These are phyloP conservation scores for Platyscapa corneri DNA, from an alignment of 1,140 invertebrate species.

Conservation along the genomic window DNA sequence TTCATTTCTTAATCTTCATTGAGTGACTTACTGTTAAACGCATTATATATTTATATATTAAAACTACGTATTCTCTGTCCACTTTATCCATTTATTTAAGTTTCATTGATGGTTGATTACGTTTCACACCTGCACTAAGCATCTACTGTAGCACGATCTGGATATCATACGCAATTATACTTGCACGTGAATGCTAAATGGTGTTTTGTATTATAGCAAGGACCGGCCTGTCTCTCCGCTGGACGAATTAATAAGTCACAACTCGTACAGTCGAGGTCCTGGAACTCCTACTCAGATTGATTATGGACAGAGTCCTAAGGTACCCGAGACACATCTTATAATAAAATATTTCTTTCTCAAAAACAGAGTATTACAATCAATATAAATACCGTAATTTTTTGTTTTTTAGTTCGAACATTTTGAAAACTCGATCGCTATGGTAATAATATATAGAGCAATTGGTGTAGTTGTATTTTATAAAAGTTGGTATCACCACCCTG, in stretches of 20 bases:
- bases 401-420: constrained; percentile 12
- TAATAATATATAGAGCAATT: not conserved
- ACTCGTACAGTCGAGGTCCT: constrained; percentile 65
- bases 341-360: not conserved
- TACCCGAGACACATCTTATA: constrained; percentile 43
- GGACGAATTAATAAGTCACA: constrained; percentile 69
- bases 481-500: not conserved
- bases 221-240: constrained; percentile 75
- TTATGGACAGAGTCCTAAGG: constrained; percentile 70
- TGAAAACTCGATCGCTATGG: constrained; percentile 8
- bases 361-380: not conserved
- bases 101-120: not conserved
- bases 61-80: not conserved
- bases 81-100: not conserved
- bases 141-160: constrained; percentile 5
- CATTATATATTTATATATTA: not conserved
- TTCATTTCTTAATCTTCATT: not conserved
- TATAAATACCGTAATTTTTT: constrained; percentile 48
- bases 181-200: not conserved
- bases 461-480: not conserved
- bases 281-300: constrained; percentile 69
- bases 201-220: constrained; percentile 70
- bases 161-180: not conserved
- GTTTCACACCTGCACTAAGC: not conserved
- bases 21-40: not conserved